Evolutionary conservation across 2,888 invertebrate species (phyloP).

Genomic region (Tetrapedia diversipes): DNA sequence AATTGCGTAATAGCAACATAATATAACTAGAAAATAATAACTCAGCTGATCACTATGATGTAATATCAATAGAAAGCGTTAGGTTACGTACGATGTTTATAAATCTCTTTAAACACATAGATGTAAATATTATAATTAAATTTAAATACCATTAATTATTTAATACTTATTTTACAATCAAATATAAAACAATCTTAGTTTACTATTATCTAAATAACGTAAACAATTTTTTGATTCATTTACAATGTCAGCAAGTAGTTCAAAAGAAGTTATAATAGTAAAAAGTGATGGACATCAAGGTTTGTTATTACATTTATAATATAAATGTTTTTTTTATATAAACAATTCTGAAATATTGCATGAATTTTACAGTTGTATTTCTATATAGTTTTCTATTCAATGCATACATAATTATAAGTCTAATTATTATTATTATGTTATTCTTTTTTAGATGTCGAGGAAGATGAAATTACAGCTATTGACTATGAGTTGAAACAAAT

Average conservation of each 20-base stretch:
- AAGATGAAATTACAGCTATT: slow-evolving; percentile 79
- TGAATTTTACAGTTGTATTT: not conserved
- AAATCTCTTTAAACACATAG: slow-evolving; percentile 4
- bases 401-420: not conserved
- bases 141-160: slow-evolving; percentile 1
- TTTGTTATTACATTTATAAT: slow-evolving; percentile 44
- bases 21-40: slow-evolving; percentile 13
- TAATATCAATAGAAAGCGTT: not conserved
- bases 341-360: not conserved
- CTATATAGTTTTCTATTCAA: not conserved
- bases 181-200: not conserved
- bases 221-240: slow-evolving; percentile 13
- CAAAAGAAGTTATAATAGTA: slow-evolving; percentile 66
- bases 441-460: slow-evolving; percentile 70
- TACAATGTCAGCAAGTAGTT: slow-evolving; percentile 66
- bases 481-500: slow-evolving; percentile 78
- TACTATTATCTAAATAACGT: not conserved
- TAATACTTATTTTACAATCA: slow-evolving; percentile 17
- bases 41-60: slow-evolving; percentile 32
- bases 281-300: slow-evolving; percentile 72
- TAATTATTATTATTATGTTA: not conserved
- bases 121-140: not conserved
- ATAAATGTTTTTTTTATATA: slow-evolving; percentile 10
- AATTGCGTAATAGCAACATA: slow-evolving; percentile 39
- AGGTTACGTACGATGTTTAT: slow-evolving; percentile 1